Evolutionary conservation across 1,140 invertebrate genomes (phyloP), one percentile per base, ranked within the genome.

Genomic region (Drosophila nikananu): DNA sequence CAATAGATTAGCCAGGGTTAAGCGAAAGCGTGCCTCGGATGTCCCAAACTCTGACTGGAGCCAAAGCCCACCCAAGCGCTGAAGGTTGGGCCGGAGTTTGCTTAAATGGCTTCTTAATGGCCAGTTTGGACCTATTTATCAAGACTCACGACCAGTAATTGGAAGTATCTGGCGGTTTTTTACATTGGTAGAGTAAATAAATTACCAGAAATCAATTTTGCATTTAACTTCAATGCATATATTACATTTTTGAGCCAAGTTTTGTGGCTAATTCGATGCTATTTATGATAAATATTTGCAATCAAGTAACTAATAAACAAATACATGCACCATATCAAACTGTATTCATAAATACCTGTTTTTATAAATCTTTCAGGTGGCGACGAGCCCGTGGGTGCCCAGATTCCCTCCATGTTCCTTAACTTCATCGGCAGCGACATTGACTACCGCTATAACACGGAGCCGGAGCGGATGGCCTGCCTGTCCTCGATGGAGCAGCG

Each of bases 391-490:
- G 97, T 97, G 0, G 97, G 96, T 0, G 95, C 96, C 0, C 96
- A 97, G 91, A 96, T 97, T 74, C 97, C 96, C 2, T 97, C 96
- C 6, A 97, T 97, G 95, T 97, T 97, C 93, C 95, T 97, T 49
- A 97, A 97, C 92, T 97, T 97, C 81, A 94, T 97, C 23, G 96
- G 96, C 3, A 96, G 95, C 8, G 95, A 96, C 44, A 97, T 97
- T 62, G 98, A 99, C 93, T 99, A 97, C 97, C 94, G 95, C 13
- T 98, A 96, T 91, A 94, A 95, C 52, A 99, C 98, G 2, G 97
- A 97, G 87, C 96, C 97, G 0, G 98, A 99, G 92, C 95, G 96
- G 9, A 95, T 95, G 30, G 97, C 97, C 2, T 98, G 97, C 86
- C 94, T 97, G 19, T 96, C 95, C 2, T 95, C 97, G 64, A 95